phyloP scores from a whole-genome alignment of 2,888 invertebrate genomes.

The Maniola hyperantus region DNA sequence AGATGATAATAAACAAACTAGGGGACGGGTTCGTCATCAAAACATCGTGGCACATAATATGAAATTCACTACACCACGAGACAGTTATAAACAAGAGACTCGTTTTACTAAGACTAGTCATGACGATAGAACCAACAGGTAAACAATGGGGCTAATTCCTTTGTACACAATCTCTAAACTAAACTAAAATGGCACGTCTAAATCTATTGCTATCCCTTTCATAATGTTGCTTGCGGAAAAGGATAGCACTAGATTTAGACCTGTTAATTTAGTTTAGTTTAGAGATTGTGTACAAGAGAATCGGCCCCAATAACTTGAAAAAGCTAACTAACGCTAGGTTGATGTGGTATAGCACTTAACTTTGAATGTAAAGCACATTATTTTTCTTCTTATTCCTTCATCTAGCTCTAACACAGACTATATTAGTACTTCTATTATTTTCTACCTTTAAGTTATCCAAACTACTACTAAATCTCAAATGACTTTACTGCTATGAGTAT shows the following conservation, averaged over 20 bases:
- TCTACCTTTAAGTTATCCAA: background rate
- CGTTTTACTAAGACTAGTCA: slow-evolving; percentile 75
- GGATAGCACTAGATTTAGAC: no score
- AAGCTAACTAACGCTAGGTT: slow-evolving; percentile 11
- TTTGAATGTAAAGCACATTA: slow-evolving; percentile 9
- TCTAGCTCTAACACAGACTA: background rate
- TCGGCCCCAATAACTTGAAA: slow-evolving; percentile 18
- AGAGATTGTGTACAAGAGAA: no score
- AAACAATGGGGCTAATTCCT: no score
- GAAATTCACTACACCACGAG: slow-evolving; percentile 70
- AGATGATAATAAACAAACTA: slow-evolving; percentile 67
- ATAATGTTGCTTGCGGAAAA: no score
- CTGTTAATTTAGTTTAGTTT: no score
- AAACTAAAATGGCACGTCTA: no score
- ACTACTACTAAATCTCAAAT: background rate
- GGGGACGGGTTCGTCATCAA: slow-evolving; percentile 72
- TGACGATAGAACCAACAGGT: slow-evolving; percentile 81
- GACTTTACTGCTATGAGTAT: slow-evolving; percentile 21
- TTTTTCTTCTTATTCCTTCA: background rate
- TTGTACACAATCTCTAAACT: no score
- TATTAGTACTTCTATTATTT: background rate
- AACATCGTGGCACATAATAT: slow-evolving; percentile 70
- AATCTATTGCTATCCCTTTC: no score
- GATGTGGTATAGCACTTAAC: slow-evolving; percentile 23
- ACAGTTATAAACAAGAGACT: slow-evolving; percentile 77